Evolutionary conservation across 2,888 invertebrate genomes (phyloP), one percentile per base, ranked within the genome.

Genomic region (Phoenoteleia sp.): DNA sequence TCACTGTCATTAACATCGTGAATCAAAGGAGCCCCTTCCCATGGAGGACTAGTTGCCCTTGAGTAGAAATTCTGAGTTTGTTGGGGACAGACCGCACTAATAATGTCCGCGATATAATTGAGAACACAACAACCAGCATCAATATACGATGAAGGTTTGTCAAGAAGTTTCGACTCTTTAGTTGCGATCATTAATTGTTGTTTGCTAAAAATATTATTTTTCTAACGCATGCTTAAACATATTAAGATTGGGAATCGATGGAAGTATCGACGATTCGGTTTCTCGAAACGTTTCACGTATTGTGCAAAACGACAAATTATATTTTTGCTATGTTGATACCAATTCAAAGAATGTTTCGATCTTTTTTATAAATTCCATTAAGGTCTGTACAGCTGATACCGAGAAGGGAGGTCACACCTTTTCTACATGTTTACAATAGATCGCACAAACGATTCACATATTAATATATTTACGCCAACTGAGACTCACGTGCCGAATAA

Each of bases 61-160:
- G 88, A 88, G 25, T 87, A 87, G 36, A 67, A 75, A 7, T 9
- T 79, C 11, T 83, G 85, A 5, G 66, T 71, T 11, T 91, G 90
- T 13, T 92, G 92, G 5, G 94, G 94, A 81, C 94, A 94, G 42
- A 96, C 93, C 0, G 96, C 95, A 29, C 94, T 94, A 3, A 96
- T 94, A 3, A 96, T 95, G 90, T 98, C 98, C 3, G 97, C 96
- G 13, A 98, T 95, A 91, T 99, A 99, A 11, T 97, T 97, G 33
- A 99, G 94, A 42, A 99, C 94, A 56, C 97, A 97, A 89, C 98
- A 98, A 0, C 98, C 96, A 0, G 97, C 97, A 90, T 97, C 97
- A 23, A 95, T 94, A 21, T 94, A 94, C 39, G 94, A 94, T 1
- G 94, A 93, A 52, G 94, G 94, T 88, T 95, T 95, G 60, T 96